A percentile compares a stretch with the other conserved stretches of the same genome.
Conservation (phyloP, 2,797 vertebrate genomes). For the Galaxias olidus region DNA sequence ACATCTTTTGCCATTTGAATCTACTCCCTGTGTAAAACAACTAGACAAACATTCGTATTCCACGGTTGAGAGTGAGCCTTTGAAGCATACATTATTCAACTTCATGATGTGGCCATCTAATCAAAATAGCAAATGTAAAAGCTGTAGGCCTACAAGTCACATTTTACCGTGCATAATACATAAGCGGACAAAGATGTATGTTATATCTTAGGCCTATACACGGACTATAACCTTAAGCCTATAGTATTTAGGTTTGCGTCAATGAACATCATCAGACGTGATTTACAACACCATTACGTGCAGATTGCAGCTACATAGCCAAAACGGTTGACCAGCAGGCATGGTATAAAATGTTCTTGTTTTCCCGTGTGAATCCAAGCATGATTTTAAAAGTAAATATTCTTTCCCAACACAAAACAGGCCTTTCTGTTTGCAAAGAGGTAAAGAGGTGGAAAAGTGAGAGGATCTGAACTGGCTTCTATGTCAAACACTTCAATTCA, state of each 20-base stretch:
- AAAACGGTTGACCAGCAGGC: constrained; percentile 55
- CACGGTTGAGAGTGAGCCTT: too few species aligned
- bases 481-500: constrained; percentile 85
- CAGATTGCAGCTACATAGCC: constrained; percentile 62
- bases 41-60: too few species aligned
- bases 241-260: constrained; percentile 9
- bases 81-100: too few species aligned
- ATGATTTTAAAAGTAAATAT: constrained; percentile 76
- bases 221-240: neutral
- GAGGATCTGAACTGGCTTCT: constrained; percentile 83
- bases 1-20: too few species aligned
- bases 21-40: too few species aligned
- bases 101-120: too few species aligned
- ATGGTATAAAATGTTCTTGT: constrained; percentile 70
- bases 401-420: constrained; percentile 67
- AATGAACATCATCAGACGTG: constrained; percentile 33
- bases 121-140: too few species aligned
- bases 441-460: constrained; percentile 91
- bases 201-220: neutral
- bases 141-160: too few species aligned
- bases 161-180: too few species aligned
- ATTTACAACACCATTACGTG: constrained; percentile 59
- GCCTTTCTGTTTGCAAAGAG: constrained; percentile 88
- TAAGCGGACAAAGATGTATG: too few species aligned
- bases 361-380: constrained; percentile 71